Evolutionary conservation across 2,888 invertebrate genomes (phyloP), one percentile per base, ranked within the genome.

Genomic region (Perithous albicinctus): DNA sequence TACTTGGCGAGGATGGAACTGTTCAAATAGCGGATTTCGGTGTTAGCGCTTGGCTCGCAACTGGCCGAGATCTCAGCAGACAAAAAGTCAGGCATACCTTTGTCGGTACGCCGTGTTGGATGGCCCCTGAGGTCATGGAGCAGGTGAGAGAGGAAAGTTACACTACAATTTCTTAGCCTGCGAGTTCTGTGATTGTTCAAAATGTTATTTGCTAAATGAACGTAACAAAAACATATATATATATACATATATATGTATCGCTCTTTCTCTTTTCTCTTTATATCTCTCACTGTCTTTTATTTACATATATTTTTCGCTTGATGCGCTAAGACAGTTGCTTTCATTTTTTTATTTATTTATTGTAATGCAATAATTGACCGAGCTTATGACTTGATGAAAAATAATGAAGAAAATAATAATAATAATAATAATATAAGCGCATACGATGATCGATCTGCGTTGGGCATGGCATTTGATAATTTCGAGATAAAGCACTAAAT

Each of bases 81-180:
- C 98, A 99, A 93, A 98, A 98, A 94, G 97, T 98, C 23, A 94
- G 99, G 48, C 99, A 99, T 92, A 99, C 99, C 0, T 99, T 99
- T 93, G 99, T 99, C 0, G 99, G 99, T 10, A 99, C 99, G 0
- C 99, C 99, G 0, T 99, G 99, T 91, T 99, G 99, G 99, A 99
- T 99, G 99, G 99, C 99, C 1, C 99, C 99, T 0, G 99, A 99
- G 94, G 99, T 99, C 85, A 99, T 99, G 99, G 98, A 98, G 93
- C 98, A 98, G 94, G 96, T 96, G 93, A 93, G 93, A 92, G 90
- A 91, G 90, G 91, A 92, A 93, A 93, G 92, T 92, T 92, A 90
- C 91, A 91, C 88, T 92, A 90, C 91, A 90, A 88, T 90, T 92
- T 92, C 91, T 91, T 91, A 91, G 91, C 90, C 89, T 91, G 91